Evolutionary conservation across 2,888 invertebrate species (phyloP).

Genomic region (Orthonychiurus folsomi): DNA sequence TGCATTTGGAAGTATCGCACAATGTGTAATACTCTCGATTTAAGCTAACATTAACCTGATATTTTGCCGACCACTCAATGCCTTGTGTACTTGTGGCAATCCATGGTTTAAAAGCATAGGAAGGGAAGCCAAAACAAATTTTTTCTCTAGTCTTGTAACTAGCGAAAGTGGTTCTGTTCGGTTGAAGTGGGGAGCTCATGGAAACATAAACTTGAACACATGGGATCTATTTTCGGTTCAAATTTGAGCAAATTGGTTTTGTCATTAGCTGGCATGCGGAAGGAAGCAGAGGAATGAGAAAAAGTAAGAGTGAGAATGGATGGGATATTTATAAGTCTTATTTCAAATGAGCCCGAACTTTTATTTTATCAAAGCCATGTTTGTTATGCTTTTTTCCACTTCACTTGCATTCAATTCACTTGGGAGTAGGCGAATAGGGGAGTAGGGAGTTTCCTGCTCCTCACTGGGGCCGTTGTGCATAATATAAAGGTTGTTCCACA

Average conservation of each 20-base stretch:
- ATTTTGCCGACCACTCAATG: no score
- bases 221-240: conserved; percentile 19
- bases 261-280: conserved; percentile 15
- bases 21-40: no score
- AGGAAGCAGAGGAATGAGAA: background rate
- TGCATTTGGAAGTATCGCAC: no score
- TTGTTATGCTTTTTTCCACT: background rate
- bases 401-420: background rate
- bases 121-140: no score
- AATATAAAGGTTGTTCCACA: conserved; percentile 1
- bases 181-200: no score
- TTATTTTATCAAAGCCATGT: background rate
- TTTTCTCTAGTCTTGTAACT: no score
- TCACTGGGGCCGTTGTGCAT: background rate
- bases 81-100: no score
- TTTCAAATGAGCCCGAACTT: background rate
- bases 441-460: background rate
- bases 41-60: no score
- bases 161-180: no score
- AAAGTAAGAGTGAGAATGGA: background rate
- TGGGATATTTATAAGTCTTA: conserved; percentile 4
- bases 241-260: conserved; percentile 21
- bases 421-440: background rate
- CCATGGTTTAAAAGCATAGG: no score
- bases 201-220: no score